Conservation (phyloP, 2,888 invertebrate genomes). For the Drosophila paramelanica region DNA sequence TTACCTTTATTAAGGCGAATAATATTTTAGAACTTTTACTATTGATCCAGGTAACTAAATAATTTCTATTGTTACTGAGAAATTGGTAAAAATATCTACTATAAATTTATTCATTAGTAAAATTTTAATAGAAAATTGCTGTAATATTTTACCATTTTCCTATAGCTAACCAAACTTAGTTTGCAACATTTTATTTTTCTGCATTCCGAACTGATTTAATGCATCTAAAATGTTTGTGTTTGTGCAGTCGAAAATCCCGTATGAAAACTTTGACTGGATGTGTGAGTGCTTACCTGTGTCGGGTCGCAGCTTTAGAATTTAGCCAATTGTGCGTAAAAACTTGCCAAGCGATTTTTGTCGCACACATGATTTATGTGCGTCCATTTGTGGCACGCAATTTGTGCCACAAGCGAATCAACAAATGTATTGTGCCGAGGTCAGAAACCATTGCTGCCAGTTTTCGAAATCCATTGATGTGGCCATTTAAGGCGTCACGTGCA, state of each 20-base stretch:
- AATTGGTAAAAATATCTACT: too few relatives aligned
- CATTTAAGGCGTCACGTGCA: slow-evolving; percentile 65
- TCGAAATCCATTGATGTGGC: slow-evolving; percentile 41
- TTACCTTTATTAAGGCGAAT: too few relatives aligned
- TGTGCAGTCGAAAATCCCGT: background rate
- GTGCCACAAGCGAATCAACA: slow-evolving; percentile 60
- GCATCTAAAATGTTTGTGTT: slow-evolving; percentile 25
- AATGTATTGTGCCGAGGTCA: slow-evolving; percentile 50
- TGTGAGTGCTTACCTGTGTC: slow-evolving; percentile 32
- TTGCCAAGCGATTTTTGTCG: slow-evolving; percentile 57
- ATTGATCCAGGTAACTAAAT: too few relatives aligned
- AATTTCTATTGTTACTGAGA: too few relatives aligned
- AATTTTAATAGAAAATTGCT: too few relatives aligned
- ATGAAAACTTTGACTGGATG: slow-evolving; percentile 4
- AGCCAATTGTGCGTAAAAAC: slow-evolving; percentile 68
- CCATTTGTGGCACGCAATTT: slow-evolving; percentile 62
- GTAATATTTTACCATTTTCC: too few relatives aligned
- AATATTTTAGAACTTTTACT: too few relatives aligned
- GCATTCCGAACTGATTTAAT: slow-evolving; percentile 1
- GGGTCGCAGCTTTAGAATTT: slow-evolving; percentile 34
- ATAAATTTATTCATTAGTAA: too few relatives aligned
- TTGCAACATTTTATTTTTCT: background rate
- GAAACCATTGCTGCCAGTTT: slow-evolving; percentile 21
- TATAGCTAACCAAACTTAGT: too few relatives aligned
- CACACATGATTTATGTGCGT: slow-evolving; percentile 69